These are phyloP conservation scores for Xiphorhynchus erythropygius DNA, from an alignment of 2,797 vertebrate species.

Conservation along the genomic window DNA sequence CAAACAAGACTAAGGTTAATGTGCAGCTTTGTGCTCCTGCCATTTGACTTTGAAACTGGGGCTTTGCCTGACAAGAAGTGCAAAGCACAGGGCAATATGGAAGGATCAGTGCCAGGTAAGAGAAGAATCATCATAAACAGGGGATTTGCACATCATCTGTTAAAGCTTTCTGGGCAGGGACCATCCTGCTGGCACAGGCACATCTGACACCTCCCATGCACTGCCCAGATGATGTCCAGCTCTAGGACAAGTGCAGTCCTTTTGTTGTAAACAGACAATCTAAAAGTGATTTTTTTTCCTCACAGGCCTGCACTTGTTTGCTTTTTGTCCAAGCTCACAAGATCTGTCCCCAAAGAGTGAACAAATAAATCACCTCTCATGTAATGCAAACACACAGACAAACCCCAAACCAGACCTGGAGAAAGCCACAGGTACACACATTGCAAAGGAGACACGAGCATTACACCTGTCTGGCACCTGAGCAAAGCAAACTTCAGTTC, in stretches of 20 bases:
- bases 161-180: not conserved
- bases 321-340: not conserved
- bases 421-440: not conserved
- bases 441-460: accelerated
- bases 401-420: not conserved
- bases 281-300: not conserved
- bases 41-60: not conserved
- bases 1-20: not conserved
- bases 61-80: not conserved
- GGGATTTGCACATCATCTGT: not conserved
- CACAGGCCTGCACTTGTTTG: not conserved
- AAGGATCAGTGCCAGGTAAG: not conserved
- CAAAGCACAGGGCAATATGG: not conserved
- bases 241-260: accelerated
- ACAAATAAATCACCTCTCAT: not conserved
- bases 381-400: not conserved
- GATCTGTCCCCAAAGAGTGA: not conserved
- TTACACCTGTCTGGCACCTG: too few relatives aligned
- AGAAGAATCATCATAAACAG: not conserved
- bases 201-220: accelerated
- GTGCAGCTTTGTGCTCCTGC: not conserved
- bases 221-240: accelerated
- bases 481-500: not conserved
- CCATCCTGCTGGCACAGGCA: not conserved
- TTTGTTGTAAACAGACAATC: not conserved